phyloP scores from a whole-genome alignment of 2,888 invertebrate genomes.

The Torymus tubicola region DNA sequence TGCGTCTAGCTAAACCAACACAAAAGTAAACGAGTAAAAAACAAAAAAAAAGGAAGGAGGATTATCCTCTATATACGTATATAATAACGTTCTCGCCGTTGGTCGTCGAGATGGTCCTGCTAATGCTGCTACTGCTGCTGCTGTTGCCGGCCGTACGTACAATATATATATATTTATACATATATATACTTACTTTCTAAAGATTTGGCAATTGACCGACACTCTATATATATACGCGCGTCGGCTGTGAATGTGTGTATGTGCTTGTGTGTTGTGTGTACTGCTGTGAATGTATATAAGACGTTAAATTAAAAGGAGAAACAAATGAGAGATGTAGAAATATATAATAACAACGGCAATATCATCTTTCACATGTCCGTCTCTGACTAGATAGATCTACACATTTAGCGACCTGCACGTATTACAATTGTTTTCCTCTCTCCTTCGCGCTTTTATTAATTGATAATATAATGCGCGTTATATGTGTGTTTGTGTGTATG shows the following conservation, averaged over 20 bases:
- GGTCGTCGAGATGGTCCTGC: not conserved
- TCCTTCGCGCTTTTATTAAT: not conserved
- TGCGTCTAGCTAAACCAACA: no score
- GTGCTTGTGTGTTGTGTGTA: no score
- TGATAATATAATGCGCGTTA: not conserved
- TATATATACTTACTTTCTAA: conserved; percentile 33
- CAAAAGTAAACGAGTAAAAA: no score
- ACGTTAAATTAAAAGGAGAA: not conserved
- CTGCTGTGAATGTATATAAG: no score
- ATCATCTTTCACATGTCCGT: conserved; percentile 52
- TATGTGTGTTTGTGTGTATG: not conserved
- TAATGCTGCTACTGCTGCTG: conserved; percentile 7
- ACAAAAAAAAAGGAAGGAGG: no score
- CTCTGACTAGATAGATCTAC: conserved; percentile 64
- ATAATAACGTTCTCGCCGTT: not conserved
- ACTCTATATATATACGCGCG: not conserved
- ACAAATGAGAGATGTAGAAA: not conserved
- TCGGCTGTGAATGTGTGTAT: not conserved
- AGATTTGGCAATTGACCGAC: conserved; percentile 33
- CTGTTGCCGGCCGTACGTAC: not conserved
- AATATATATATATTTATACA: conserved; percentile 33
- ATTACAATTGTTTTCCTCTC: conserved; percentile 8
- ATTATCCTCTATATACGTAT: no score
- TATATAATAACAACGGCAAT: conserved; percentile 31
- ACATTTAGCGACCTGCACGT: conserved; percentile 19